Conservation (phyloP, 1,140 invertebrate genomes). For the Pachypeltis micranthus region DNA sequence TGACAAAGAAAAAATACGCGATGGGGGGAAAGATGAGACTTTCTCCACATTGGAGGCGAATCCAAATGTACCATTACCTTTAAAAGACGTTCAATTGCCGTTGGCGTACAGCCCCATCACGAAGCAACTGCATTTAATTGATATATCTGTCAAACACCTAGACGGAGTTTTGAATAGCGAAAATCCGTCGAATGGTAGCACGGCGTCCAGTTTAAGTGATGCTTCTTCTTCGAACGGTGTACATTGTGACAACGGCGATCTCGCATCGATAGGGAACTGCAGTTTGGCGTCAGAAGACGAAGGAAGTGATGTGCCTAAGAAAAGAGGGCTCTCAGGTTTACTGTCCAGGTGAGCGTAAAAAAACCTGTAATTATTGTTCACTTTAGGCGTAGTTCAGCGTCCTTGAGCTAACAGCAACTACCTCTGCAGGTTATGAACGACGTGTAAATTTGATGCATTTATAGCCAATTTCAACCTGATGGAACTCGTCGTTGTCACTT, state of each 20-base stretch:
- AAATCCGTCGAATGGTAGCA: constrained; percentile 37
- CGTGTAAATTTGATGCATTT: no score
- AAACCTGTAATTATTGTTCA: no score
- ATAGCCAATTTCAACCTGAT: no score
- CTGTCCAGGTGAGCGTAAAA: constrained; percentile 28
- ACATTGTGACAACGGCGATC: constrained; percentile 23
- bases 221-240: constrained; percentile 26
- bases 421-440: no score
- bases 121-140: constrained; percentile 33
- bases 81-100: constrained; percentile 28
- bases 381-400: no score
- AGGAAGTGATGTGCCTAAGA: constrained; percentile 24
- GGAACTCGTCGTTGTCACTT: no score
- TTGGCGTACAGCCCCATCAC: constrained; percentile 34
- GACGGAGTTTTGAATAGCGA: constrained; percentile 28
- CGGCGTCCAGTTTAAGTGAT: constrained; percentile 30
- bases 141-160: constrained; percentile 12
- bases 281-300: constrained; percentile 24
- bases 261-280: constrained; percentile 18
- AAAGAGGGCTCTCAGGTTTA: constrained; percentile 28
- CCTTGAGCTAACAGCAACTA: neutral
- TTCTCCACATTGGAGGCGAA: neutral
- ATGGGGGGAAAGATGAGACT: neutral
- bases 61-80: constrained; percentile 12
- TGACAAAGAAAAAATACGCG: constrained; percentile 23